Evolutionary conservation across 2,888 invertebrate species (phyloP), one percentile per base, ranked within the genome.

Genomic region (Oxyteleia sp.): DNA sequence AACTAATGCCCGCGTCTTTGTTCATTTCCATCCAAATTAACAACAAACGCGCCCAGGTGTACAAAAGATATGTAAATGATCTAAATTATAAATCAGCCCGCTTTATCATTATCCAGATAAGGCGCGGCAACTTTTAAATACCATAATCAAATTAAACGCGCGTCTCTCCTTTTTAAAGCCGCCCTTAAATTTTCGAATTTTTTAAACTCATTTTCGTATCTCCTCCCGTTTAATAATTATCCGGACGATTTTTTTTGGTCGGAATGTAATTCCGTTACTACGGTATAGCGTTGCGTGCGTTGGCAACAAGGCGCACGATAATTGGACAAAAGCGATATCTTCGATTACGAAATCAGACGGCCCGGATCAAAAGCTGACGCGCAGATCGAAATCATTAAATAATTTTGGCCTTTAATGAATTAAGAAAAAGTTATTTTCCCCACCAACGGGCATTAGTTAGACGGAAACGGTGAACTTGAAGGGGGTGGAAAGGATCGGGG

Each of bases 381-480:
- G 43, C 64, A 63, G 72, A 71, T 82, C 75, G 64, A 49, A 71
- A 71, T 82, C 82, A 71, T 82, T 72, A 76, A 66, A 82, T 82
- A 82, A 82, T 82, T 75, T 71, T 49, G 64, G 64, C 57, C 49
- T 59, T 35, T 71, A 66, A 82, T 82, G 76, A 82, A 76, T 76
- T 82, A 82, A 82, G 82, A 72, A 82, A 71, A 78, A 82, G 66
- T 82, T 49, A 72, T 74, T 66, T 64, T 53, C 66, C 76, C 84
- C 74, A 16, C 71, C 64, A 35, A 35, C 59, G 63, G 47, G 51
- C 57, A 75, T 74, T 71, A 35, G 71, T 72, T 45, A 20, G 68
- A 76, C 59, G 80, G 63, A 76, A 82, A 78, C 80, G 59, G 64
- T 68, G 72, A 84, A 81, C 75, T 84, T 81, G 84, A 84, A 80